Evolutionary conservation across 1,140 invertebrate species (phyloP).

Genomic region (Chironomus striatipennis): DNA sequence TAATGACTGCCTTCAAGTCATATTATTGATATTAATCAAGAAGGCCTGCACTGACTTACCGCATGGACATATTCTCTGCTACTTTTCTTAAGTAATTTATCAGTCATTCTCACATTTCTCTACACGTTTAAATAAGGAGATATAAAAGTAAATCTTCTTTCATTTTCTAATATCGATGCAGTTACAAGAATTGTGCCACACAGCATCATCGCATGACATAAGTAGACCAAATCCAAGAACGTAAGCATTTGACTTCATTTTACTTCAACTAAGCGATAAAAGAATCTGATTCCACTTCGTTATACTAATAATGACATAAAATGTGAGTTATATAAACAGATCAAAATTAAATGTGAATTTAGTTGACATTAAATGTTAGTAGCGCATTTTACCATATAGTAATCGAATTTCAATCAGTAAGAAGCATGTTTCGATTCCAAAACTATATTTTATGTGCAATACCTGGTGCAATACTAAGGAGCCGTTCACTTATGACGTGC

Average conservation of each 20-base stretch:
- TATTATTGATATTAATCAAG: slow-evolving; percentile 15
- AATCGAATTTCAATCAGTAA: too few relatives aligned
- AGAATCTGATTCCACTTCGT: not conserved
- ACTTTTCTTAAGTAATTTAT: not conserved
- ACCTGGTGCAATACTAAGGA: too few relatives aligned
- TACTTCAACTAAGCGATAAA: not conserved
- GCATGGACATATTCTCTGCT: too few relatives aligned
- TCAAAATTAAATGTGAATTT: too few relatives aligned
- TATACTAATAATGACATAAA: not conserved
- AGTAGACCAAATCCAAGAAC: not conserved
- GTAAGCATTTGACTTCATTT: not conserved
- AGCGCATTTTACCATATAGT: too few relatives aligned
- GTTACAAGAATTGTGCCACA: not conserved
- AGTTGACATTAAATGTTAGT: too few relatives aligned
- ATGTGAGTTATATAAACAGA: too few relatives aligned
- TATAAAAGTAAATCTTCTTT: too few relatives aligned
- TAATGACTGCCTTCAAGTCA: slow-evolving; percentile 1
- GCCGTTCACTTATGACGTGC: too few relatives aligned
- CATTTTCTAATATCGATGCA: too few relatives aligned
- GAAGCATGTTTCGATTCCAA: too few relatives aligned
- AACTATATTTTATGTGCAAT: too few relatives aligned
- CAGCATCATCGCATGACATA: not conserved
- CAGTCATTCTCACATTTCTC: not conserved
- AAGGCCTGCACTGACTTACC: not conserved
- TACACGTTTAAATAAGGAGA: not conserved